Base-by-base conservation (phyloP, 2,797 vertebrate genomes). In the Sebastes jordani region DNA sequence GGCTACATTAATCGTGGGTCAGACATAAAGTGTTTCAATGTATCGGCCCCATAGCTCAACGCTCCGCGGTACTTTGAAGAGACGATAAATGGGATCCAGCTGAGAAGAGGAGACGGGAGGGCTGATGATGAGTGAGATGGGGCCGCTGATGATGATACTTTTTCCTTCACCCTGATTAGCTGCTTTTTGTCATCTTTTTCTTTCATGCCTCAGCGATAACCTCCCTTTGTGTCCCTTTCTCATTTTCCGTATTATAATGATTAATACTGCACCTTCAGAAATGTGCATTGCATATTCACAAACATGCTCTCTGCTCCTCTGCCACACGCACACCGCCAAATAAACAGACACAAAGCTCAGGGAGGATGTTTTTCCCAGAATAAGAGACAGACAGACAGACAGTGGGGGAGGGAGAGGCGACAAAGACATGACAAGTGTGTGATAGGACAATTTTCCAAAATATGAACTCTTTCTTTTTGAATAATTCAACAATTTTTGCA, bases 1-100 rank as follows among this genome's bases (percentile, higher is more conserved):
- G 70, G 62, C 23, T 63, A 49, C 79, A 83, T 78, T 86, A 83
- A 91, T 88, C 25, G 56, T 8, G 22, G 72, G 77, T 83, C 55
- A 63, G 66, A 83, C 62, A 6, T 81, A 59, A 87, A 89, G 74
- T 65, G 75, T 82, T 64, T 77, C 64, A 20, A 32, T 36, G 76
- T 60, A 74, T 81, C 58, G 6, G 65, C 23, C 52, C 49, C 65
- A 29, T 71, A 65, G 25, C 80, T 81, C 74, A 61, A 67, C 22
- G 49, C 70, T 74, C 29, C 29, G 29, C 32, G 25, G 73, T 32
- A 30, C 76, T 76, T 80, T 81, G 66, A 85, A 66, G 62, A 52
- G 59, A 78, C 71, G 59, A 87, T 73, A 49, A 82, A 89, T 76
- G 60, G 23, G 49, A 79, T 65, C 38, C 7, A 42, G 71, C 62